Conservation (phyloP, 2,888 invertebrate genomes). For the Temnothorax rugatulus region DNA sequence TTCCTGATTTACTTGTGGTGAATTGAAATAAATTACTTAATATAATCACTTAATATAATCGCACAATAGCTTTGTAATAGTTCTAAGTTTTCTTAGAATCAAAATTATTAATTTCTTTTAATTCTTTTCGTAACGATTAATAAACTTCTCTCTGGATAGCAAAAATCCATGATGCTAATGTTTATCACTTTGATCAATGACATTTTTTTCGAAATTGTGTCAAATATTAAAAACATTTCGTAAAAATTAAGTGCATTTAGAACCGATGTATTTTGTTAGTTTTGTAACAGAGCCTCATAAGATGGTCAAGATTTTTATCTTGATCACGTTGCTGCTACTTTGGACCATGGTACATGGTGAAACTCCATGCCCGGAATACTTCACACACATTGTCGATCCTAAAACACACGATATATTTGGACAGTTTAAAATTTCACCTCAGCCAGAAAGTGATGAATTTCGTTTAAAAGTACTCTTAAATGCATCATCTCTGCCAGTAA, state of each 20-base stretch:
- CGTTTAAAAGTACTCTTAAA: constrained; percentile 77
- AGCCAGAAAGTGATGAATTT: constrained; percentile 73
- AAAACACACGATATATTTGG: constrained; percentile 74
- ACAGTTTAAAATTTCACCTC: constrained; percentile 75
- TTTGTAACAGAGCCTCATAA: constrained; percentile 49
- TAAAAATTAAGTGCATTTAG: neutral
- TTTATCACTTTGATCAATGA: neutral
- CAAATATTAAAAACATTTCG: neutral
- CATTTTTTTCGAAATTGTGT: neutral
- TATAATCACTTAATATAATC: no score
- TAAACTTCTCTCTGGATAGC: no score
- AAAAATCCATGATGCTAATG: neutral
- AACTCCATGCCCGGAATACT: constrained; percentile 77
- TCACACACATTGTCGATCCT: constrained; percentile 74
- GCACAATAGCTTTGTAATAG: no score
- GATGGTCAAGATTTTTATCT: constrained; percentile 58
- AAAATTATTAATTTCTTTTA: no score
- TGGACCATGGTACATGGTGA: constrained; percentile 11
- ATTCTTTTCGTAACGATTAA: no score
- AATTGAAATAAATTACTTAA: no score
- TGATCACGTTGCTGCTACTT: constrained; percentile 55
- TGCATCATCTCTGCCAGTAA: constrained; percentile 75
- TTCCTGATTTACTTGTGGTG: neutral
- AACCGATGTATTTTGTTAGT: neutral
- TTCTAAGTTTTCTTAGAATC: no score